phyloP scores from a whole-genome alignment of 1,140 invertebrate genomes.

The Drosophila pandora region DNA sequence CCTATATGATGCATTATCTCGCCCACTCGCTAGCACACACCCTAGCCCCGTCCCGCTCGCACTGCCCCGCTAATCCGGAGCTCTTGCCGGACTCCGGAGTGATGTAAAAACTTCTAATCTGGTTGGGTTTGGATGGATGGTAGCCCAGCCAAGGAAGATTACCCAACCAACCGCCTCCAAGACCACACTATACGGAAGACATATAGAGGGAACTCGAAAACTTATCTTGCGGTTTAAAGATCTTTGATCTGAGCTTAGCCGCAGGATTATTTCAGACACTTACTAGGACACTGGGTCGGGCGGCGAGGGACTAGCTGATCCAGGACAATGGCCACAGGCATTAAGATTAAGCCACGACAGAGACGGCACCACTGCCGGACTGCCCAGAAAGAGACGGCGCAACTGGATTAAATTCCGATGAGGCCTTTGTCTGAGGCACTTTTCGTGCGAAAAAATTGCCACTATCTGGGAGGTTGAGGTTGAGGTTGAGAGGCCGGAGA shows the following conservation, averaged over 20 bases:
- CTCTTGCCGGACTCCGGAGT: slow-evolving; percentile 11
- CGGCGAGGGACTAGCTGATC: slow-evolving; percentile 39
- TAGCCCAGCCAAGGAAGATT: slow-evolving; percentile 23
- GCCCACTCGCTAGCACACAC: slow-evolving; percentile 17
- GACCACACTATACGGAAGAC: not conserved
- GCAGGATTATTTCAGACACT: slow-evolving; percentile 75
- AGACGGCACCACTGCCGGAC: not conserved
- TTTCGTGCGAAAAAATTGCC: slow-evolving; percentile 75
- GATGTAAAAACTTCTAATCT: slow-evolving; percentile 54
- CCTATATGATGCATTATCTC: not conserved
- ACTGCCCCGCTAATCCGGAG: slow-evolving; percentile 27
- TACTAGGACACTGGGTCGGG: slow-evolving; percentile 19
- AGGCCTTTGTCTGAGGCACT: slow-evolving; percentile 32
- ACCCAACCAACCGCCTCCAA: slow-evolving; percentile 35
- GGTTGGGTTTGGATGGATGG: not conserved
- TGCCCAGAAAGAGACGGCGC: slow-evolving; percentile 7
- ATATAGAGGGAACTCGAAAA: not conserved
- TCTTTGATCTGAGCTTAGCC: slow-evolving; percentile 79
- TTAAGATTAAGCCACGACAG: slow-evolving; percentile 51
- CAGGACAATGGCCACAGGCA: slow-evolving; percentile 53
- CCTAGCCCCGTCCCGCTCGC: not conserved
- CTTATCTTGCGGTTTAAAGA: slow-evolving; percentile 72
- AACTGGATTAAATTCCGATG: slow-evolving; percentile 65
- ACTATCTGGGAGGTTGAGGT: slow-evolving; percentile 24
- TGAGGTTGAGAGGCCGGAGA: slow-evolving; percentile 20